phyloP scores from a whole-genome alignment of 2,888 invertebrate species.

The Pristionchus mayeri region DNA sequence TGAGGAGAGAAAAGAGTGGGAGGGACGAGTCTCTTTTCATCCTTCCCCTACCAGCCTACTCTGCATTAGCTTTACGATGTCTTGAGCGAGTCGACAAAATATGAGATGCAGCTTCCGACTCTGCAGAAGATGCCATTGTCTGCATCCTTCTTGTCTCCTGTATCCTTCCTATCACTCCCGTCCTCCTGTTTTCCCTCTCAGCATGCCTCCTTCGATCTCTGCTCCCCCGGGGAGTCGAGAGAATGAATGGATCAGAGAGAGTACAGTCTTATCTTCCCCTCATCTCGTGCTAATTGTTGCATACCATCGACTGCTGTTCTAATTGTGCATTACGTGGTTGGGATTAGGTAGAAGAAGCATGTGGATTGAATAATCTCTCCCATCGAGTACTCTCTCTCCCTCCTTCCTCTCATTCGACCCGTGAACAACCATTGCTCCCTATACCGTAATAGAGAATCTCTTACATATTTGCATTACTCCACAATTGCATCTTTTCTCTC shows the following conservation, averaged over 20 bases:
- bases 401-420: no score
- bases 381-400: no score
- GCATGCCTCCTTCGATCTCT: neutral
- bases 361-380: neutral
- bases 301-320: constrained; percentile 1
- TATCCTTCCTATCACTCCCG: no score
- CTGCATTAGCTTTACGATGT: constrained; percentile 40
- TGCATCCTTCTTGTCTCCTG: no score
- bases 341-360: neutral
- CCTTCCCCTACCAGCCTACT: constrained; percentile 2
- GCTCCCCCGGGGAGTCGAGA: constrained; percentile 2
- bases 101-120: no score
- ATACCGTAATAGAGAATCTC: no score
- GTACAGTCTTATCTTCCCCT: neutral
- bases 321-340: neutral
- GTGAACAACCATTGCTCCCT: no score
- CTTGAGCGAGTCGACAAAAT: neutral
- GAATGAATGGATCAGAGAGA: neutral
- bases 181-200: constrained; percentile 19
- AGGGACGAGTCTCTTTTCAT: constrained; percentile 24
- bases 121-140: no score
- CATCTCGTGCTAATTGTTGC: constrained; percentile 34
- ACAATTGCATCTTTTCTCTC: no score
- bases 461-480: no score
- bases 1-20: neutral